Evolutionary conservation across 2,888 invertebrate species (phyloP), one percentile per base, ranked within the genome.

Genomic region (Andrena haemorrhoa): DNA sequence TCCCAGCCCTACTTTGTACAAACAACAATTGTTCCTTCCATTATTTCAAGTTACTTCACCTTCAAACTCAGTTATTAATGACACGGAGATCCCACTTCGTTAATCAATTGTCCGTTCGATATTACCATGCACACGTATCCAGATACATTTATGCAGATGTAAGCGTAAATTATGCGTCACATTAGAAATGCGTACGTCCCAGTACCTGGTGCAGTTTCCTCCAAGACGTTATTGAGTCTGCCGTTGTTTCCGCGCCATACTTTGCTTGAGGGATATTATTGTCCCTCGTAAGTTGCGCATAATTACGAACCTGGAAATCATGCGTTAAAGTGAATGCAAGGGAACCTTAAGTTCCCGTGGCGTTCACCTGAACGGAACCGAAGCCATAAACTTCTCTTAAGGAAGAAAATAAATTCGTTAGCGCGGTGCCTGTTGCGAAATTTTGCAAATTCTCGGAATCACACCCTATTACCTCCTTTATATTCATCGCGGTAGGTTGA

Each of bases 231-330:
- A 56, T 56, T n/a, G 80, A 80, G 29, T 60, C 49, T 16, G 47
- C 41, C 65, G 53, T 47, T 68, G 35, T 41, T 35, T 16, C 12
- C 31, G 26, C 12, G 26, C 35, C 41, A 47, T 26, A 60, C 41
- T 31, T 41, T 58, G 31, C 60, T 31, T 35, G 1, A 33, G 31
- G 64, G 61, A 64, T 56, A 26, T 69, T 41, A 68, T 73, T 73
- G 58, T 29, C 0, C 6, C 12, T 35, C 20, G 74, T 31, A 72
- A 80, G 49, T 79, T 61, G 26, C 65, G 51, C 23, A 66, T 60
- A 79, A 76, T 79, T 70, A 66, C 23, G 31, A 79, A 79, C 65
- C 76, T 76, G n/a, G 20, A 20, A 66, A 71, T 53, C 70, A 70
- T n/a, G 51, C 41, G 26, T 75, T 47, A 63, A 66, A 41, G 49